Evolutionary conservation across 2,888 invertebrate genomes (phyloP).

Genomic region (Patella pellucida): DNA sequence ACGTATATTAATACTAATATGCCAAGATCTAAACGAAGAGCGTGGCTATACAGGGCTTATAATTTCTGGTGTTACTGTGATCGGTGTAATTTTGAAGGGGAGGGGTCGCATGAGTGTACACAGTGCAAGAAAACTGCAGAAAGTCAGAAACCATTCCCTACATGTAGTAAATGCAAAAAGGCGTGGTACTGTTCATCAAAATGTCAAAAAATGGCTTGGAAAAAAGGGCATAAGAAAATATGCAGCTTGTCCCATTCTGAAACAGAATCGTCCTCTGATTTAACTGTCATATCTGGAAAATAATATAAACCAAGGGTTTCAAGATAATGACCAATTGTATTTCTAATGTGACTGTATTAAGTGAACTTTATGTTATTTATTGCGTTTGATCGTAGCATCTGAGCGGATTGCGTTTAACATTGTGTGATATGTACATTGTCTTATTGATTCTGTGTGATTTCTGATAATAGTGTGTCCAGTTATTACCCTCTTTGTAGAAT

Average conservation of each 20-base stretch:
- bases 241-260: slow-evolving; percentile 51
- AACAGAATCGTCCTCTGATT: slow-evolving; percentile 32
- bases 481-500: no score
- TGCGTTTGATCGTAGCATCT: no score
- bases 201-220: slow-evolving; percentile 58
- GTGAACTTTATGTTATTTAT: no score
- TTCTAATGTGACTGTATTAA: no score
- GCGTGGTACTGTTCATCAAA: slow-evolving; percentile 57
- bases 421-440: no score
- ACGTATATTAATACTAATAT: slow-evolving; percentile 51
- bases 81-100: slow-evolving; percentile 54
- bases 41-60: slow-evolving; percentile 51
- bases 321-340: no score
- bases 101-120: slow-evolving; percentile 46
- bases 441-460: no score
- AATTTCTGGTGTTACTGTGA: slow-evolving; percentile 59
- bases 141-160: slow-evolving; percentile 35
- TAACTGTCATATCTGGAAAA: no score
- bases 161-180: slow-evolving; percentile 52
- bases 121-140: slow-evolving; percentile 43
- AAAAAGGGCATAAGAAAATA: slow-evolving; percentile 56
- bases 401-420: no score
- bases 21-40: slow-evolving; percentile 41
- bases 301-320: no score
- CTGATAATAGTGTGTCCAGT: no score